A percentile compares a stretch with the other conserved stretches of the same genome.
Conservation (phyloP, 2,113 vertebrate genomes). For the Ictidomys tridecemlineatus region DNA sequence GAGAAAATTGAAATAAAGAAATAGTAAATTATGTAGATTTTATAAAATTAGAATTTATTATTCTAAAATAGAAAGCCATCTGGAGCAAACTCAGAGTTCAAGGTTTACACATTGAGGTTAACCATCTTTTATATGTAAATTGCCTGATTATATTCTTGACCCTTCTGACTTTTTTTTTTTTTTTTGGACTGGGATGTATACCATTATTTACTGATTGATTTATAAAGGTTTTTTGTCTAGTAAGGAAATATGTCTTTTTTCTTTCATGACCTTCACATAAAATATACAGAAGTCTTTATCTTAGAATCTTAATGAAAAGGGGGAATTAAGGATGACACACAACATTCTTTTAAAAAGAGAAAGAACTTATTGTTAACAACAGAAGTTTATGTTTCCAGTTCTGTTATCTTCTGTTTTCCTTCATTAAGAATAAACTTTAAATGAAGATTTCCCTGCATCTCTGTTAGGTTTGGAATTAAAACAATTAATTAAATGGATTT, state of each 20-base stretch:
- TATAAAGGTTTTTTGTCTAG: background rate
- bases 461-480: constrained; percentile 69
- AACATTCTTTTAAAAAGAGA: constrained; percentile 14
- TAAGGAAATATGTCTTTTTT: constrained; percentile 15
- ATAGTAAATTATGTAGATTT: background rate
- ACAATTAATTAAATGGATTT: constrained; percentile 73
- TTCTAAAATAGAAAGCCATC: background rate
- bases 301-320: constrained; percentile 41
- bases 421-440: constrained; percentile 62
- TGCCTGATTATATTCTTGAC: background rate
- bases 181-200: background rate
- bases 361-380: constrained; percentile 27
- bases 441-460: constrained; percentile 20
- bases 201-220: constrained; percentile 1
- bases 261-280: background rate
- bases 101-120: background rate
- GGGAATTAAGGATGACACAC: background rate
- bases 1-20: background rate
- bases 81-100: background rate
- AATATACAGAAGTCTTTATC: background rate
- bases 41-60: background rate
- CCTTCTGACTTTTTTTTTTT: background rate
- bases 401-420: constrained; percentile 17
- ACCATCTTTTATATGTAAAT: background rate
- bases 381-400: background rate